phyloP scores from a whole-genome alignment of 2,888 invertebrate genomes.

The Andrena bicolor region DNA sequence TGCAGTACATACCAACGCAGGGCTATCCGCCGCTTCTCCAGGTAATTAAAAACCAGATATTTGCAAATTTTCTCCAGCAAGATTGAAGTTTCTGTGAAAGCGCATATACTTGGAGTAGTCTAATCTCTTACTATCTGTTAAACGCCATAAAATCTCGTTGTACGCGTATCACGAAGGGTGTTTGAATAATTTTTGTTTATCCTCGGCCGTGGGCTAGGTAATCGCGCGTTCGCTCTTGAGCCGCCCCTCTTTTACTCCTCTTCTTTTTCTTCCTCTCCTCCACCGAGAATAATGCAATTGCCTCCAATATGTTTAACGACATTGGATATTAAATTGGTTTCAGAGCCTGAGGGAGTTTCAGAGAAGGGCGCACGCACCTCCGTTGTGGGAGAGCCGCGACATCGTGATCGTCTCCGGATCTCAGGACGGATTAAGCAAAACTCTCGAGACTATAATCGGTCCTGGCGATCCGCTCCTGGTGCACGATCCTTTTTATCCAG shows the following conservation, averaged over 20 bases:
- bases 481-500: conserved; percentile 90
- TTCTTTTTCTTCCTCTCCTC: conserved; percentile 1
- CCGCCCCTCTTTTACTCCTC: conserved; percentile 4
- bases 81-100: not conserved
- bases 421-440: conserved; percentile 92
- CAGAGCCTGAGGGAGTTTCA: conserved; percentile 88
- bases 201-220: not conserved
- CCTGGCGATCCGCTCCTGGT: conserved; percentile 90
- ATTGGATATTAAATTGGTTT: conserved; percentile 70
- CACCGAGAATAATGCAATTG: conserved; percentile 59
- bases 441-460: conserved; percentile 90
- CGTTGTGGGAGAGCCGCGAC: conserved; percentile 87
- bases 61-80: not conserved
- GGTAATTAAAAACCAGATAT: conserved; percentile 62
- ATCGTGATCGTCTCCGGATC: conserved; percentile 91
- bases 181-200: conserved; percentile 1
- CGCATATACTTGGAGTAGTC: not conserved
- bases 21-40: conserved; percentile 86
- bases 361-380: conserved; percentile 88
- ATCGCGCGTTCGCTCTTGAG: conserved; percentile 9
- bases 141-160: not conserved
- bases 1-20: conserved; percentile 92
- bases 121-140: not conserved
- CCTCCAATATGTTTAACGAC: conserved; percentile 67
- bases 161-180: not conserved